A percentile compares a stretch with the other conserved stretches of the same genome.
These are phyloP conservation scores for Podotricha telesiphe DNA, from an alignment of 2,888 invertebrate genomes.

Conservation along the genomic window DNA sequence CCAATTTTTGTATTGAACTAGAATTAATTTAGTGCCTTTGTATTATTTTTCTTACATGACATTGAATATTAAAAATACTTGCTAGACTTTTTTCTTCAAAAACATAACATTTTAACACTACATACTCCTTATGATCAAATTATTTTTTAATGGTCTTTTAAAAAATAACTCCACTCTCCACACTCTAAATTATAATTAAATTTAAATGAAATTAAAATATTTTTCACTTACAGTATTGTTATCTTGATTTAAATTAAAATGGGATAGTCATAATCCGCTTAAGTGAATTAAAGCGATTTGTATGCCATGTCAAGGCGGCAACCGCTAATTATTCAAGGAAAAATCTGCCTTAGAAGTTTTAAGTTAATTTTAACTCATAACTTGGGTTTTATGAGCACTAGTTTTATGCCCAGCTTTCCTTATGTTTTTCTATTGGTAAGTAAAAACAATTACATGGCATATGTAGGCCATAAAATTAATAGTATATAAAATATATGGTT, in stretches of 20 bases:
- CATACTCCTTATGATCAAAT: no score
- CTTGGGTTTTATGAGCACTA: background rate
- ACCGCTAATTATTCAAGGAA: slow-evolving; percentile 32
- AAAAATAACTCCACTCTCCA: no score
- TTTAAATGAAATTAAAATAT: background rate
- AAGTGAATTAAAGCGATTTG: slow-evolving; percentile 50
- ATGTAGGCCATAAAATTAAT: no score
- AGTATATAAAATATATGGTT: no score
- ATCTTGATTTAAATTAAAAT: slow-evolving; percentile 39
- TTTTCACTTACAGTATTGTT: slow-evolving; percentile 19
- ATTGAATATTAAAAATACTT: no score
- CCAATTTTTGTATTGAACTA: no score
- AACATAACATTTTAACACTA: no score
- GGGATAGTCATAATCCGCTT: slow-evolving; percentile 47
- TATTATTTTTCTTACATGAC: no score
- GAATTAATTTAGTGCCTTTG: no score
- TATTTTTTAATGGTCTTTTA: no score
- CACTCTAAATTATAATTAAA: background rate
- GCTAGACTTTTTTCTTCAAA: no score
- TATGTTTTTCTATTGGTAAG: background rate
- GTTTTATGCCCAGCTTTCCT: background rate
- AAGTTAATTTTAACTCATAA: slow-evolving; percentile 10
- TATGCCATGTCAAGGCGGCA: slow-evolving; percentile 47
- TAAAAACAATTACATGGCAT: no score
- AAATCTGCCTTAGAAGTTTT: slow-evolving; percentile 4